phyloP scores from a whole-genome alignment of 2,113 vertebrate species.

The Raja brachyura region DNA sequence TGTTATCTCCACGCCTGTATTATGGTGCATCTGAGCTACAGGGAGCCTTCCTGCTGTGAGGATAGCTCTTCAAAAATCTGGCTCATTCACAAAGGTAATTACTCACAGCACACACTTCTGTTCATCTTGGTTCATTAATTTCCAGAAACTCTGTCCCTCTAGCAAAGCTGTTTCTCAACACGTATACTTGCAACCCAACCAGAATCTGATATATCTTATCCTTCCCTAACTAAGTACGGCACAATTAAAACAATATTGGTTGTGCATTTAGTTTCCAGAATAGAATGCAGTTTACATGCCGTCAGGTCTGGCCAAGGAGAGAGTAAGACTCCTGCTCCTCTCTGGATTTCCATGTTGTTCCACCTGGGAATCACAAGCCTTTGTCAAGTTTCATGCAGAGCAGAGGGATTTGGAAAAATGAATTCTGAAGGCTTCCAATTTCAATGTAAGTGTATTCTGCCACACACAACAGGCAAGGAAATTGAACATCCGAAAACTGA shows the following conservation, averaged over 20 bases:
- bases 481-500: slow-evolving; percentile 7
- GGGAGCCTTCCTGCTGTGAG: slow-evolving; percentile 52
- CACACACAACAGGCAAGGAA: background rate
- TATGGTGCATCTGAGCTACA: slow-evolving; percentile 48
- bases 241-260: background rate
- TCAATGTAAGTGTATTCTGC: background rate
- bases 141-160: background rate
- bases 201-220: background rate
- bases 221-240: background rate
- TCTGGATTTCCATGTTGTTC: background rate
- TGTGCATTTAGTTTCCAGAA: background rate
- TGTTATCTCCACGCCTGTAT: slow-evolving; percentile 48
- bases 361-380: background rate
- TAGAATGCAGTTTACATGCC: background rate
- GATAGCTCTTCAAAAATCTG: slow-evolving; percentile 51
- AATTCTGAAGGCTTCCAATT: background rate
- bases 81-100: slow-evolving; percentile 54
- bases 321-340: background rate
- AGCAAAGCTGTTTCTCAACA: background rate
- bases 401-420: background rate
- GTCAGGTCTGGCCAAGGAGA: background rate
- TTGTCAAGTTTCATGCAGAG: background rate
- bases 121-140: slow-evolving; percentile 39
- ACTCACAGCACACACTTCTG: slow-evolving; percentile 48
- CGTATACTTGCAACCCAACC: background rate